Conservation (phyloP, 2,888 invertebrate species). For the Galerucella pusilla region DNA sequence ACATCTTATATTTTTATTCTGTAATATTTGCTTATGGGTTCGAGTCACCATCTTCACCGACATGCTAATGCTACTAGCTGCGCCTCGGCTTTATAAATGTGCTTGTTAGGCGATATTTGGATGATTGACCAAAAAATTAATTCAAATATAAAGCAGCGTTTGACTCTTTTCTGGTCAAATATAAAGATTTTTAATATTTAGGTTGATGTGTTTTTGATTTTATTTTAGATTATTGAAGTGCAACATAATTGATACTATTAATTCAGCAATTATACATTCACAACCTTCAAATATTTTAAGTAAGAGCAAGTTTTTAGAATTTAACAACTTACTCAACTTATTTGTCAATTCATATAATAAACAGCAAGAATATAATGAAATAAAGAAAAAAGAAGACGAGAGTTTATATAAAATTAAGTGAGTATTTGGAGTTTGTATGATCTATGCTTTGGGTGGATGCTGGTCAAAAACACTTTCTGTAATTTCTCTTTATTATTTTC, state of each 20-base stretch:
- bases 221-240: constrained; percentile 73
- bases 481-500: constrained; percentile 38
- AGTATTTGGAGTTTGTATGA: constrained; percentile 17
- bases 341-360: constrained; percentile 81
- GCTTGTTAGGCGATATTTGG: too few relatives aligned
- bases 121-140: too few relatives aligned
- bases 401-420: constrained; percentile 80
- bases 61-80: too few relatives aligned
- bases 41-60: too few relatives aligned
- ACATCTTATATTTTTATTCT: too few relatives aligned
- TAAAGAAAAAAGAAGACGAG: constrained; percentile 78
- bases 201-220: not conserved
- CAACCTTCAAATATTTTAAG: constrained; percentile 52
- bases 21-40: too few relatives aligned
- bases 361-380: constrained; percentile 76
- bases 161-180: too few relatives aligned
- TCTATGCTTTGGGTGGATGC: not conserved
- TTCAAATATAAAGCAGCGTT: too few relatives aligned
- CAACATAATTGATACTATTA: constrained; percentile 76
- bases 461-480: not conserved
- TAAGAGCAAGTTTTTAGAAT: constrained; percentile 57
- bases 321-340: constrained; percentile 69
- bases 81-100: too few relatives aligned
- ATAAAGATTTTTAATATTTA: too few relatives aligned
- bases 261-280: constrained; percentile 71